Conservation (phyloP, 2,113 vertebrate genomes). For the Tachysurus fulvidraco region DNA sequence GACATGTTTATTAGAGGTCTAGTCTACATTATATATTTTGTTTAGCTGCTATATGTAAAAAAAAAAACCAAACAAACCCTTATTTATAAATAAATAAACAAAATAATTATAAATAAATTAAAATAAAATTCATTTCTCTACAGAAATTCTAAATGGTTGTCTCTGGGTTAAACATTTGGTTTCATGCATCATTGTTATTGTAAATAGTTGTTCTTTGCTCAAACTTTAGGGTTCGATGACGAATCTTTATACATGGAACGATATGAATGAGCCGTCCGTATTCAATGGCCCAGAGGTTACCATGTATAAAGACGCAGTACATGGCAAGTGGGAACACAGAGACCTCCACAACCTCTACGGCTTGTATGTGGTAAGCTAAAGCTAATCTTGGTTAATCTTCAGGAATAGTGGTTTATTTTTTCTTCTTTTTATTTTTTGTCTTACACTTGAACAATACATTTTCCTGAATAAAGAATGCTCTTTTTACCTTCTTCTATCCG, state of each 20-base stretch:
- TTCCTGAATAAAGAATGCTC: neutral
- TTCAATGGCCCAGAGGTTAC: constrained; percentile 92
- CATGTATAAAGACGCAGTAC: constrained; percentile 88
- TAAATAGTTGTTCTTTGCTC: neutral
- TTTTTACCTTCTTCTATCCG: neutral
- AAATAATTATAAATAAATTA: neutral
- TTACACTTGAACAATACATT: neutral
- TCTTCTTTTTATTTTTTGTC: neutral
- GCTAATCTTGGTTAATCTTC: neutral
- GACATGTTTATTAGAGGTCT: neutral
- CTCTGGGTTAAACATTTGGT: neutral
- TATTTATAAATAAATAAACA: no score
- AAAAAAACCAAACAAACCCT: no score
- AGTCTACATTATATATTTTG: neutral
- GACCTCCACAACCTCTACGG: constrained; percentile 90
- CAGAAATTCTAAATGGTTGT: neutral
- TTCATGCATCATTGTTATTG: neutral
- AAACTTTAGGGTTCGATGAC: constrained; percentile 78
- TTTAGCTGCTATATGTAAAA: neutral
- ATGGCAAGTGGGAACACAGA: constrained; percentile 86
- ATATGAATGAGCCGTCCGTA: constrained; percentile 92
- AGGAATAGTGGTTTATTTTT: neutral
- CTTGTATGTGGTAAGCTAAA: constrained; percentile 83
- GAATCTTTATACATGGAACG: constrained; percentile 87
- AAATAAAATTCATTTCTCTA: neutral